Base-by-base conservation (phyloP, 1,140 invertebrate genomes). In the Dinothrombium tinctorium region DNA sequence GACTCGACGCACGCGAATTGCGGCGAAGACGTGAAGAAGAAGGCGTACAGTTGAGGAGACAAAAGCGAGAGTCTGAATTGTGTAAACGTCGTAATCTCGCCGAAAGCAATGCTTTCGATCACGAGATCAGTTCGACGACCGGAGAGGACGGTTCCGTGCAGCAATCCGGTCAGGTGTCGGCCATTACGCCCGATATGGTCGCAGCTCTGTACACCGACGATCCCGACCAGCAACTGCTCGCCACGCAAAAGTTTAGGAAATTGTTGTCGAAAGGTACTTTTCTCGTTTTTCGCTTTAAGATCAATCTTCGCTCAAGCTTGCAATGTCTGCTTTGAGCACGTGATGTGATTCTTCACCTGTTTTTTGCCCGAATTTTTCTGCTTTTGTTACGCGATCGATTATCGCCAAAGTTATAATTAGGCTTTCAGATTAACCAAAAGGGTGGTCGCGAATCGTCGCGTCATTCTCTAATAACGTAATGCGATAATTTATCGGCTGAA, bases 201-300 rank as follows among this genome's bases (percentile, higher is more conserved):
- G 57, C 76, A 48, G 73, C 73, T 46, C 59, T 95, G 3, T 83
- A 86, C 57, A 82, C 78, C 59, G 63, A 70, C 37, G 69, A 77
- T 58, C 62, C 74, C 24, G 69, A 76, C 49, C 69, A 78, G 49
- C 83, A 92, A 55, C 66, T 94, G 36, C 61, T 65, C 52, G 86
- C 87, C 12, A 94, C 86, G 35, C 86, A 94, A 54, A 84, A 77
- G 56, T 94, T 94, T 62, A 69, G 89, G 44, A 95, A 90, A 64
- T 63, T 95, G 35, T 62, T 96, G 29, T 92, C 84, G 48, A 69
- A 73, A 58, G 62, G 62, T 64, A 46, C 8, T 26, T 20, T n/a
- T n/a, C n/a, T n/a, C n/a, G n/a, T n/a, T n/a, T n/a, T n/a, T n/a
- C n/a, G n/a, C n/a, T n/a, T n/a, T n/a, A n/a, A n/a, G n/a, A n/a